Percentiles rank a stretch among this genome's conserved stretches.
Evolutionary conservation across 1,140 invertebrate species (phyloP).

Genomic region (Brachionus asplanchnoidis): DNA sequence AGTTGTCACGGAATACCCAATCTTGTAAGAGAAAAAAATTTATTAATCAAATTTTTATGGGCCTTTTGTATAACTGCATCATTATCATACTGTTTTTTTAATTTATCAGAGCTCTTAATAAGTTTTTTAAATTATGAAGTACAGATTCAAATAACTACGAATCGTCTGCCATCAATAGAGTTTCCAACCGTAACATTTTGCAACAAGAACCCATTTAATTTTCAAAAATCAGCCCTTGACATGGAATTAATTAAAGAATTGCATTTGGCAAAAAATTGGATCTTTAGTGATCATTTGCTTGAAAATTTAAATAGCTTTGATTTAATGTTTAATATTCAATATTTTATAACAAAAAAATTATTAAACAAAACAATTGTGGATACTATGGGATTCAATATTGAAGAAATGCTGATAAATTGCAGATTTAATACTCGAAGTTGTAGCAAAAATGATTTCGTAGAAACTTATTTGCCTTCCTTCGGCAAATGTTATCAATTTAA

Average conservation of each 20-base stretch:
- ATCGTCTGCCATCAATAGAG: constrained; percentile 41
- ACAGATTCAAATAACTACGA: neutral
- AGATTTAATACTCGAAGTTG: neutral
- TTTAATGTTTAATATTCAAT: neutral
- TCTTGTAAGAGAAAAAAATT: neutral
- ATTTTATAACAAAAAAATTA: neutral
- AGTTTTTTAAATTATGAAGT: neutral
- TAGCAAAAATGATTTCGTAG: neutral
- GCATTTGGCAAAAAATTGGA: neutral
- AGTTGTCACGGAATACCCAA: neutral
- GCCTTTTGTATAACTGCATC: neutral
- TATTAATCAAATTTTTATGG: neutral
- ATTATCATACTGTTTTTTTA: neutral
- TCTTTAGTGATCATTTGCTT: neutral
- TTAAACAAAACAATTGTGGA: neutral
- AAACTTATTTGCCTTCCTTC: neutral
- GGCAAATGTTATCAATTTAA: constrained; percentile 15
- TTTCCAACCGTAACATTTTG: constrained; percentile 57
- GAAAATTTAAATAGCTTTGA: no score
- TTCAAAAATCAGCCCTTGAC: neutral
- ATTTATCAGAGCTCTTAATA: neutral
- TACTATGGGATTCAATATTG: neutral
- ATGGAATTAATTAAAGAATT: neutral
- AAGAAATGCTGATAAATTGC: neutral
- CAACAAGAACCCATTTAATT: constrained; percentile 53